Evolutionary conservation across 1,140 invertebrate genomes (phyloP).

Genomic region (Leucophenga varia): DNA sequence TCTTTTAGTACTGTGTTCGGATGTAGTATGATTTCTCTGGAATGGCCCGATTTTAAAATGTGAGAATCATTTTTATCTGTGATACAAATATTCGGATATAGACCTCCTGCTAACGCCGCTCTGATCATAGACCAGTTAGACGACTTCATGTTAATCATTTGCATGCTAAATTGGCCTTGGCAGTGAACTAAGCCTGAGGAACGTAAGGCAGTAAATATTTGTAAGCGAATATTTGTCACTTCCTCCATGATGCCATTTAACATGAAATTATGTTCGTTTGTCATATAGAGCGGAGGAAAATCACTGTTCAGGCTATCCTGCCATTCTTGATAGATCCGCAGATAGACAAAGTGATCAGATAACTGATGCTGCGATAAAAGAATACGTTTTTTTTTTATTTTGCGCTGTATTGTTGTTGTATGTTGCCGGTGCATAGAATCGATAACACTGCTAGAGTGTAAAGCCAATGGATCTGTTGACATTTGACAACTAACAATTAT

Average conservation of each 20-base stretch:
- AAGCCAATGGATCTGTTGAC: conserved; percentile 70
- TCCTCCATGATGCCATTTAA: conserved; percentile 40
- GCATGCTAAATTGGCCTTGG: conserved; percentile 72
- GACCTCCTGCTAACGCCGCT: conserved; percentile 80
- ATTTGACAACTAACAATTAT: conserved; percentile 87
- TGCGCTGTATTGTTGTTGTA: conserved; percentile 64
- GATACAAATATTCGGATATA: conserved; percentile 85
- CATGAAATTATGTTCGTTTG: conserved; percentile 39
- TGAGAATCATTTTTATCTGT: conserved; percentile 42
- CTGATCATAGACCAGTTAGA: conserved; percentile 92
- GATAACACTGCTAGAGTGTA: conserved; percentile 25
- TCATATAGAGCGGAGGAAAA: conserved; percentile 15
- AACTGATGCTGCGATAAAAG: conserved; percentile 75
- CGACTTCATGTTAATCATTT: conserved; percentile 80
- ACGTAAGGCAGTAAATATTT: conserved; percentile 82
- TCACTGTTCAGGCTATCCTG: conserved; percentile 61
- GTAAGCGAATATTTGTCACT: conserved; percentile 60
- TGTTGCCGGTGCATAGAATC: conserved; percentile 56
- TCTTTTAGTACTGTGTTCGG: conserved; percentile 67
- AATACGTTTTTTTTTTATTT: conserved; percentile 61
- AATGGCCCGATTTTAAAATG: conserved; percentile 26
- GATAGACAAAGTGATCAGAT: conserved; percentile 89
- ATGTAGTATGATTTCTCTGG: conserved; percentile 22
- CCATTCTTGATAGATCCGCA: conserved; percentile 84
- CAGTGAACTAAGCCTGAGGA: conserved; percentile 80